phyloP scores from a whole-genome alignment of 2,888 invertebrate genomes.

The Heteromyza rotundicornis region DNA sequence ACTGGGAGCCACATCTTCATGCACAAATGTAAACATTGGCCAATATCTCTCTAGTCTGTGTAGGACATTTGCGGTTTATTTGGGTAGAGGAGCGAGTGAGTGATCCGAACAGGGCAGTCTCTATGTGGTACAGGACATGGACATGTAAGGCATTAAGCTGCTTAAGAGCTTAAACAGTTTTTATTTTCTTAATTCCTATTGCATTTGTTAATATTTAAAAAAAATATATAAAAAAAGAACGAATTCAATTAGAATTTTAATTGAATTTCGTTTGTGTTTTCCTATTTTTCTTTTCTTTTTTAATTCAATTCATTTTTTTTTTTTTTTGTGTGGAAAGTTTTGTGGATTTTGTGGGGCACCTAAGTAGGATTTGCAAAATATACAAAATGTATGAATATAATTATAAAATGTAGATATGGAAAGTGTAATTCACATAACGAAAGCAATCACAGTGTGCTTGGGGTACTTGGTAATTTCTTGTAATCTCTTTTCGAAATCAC shows the following conservation, averaged over 20 bases:
- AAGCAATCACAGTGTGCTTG: too few relatives aligned
- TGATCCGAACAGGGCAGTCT: neutral
- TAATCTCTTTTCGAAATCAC: too few relatives aligned
- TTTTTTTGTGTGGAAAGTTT: too few relatives aligned
- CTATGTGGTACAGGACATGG: neutral
- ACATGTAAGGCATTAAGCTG: constrained; percentile 14
- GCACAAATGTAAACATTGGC: neutral
- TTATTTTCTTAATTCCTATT: neutral
- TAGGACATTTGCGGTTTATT: neutral
- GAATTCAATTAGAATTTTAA: constrained; percentile 24
- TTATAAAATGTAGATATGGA: too few relatives aligned
- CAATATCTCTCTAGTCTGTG: neutral
- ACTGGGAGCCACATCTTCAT: neutral
- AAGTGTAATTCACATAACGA: too few relatives aligned
- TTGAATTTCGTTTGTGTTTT: constrained; percentile 14
- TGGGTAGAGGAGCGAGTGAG: neutral
- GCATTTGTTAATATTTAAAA: constrained; percentile 7
- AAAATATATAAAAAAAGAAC: too few relatives aligned
- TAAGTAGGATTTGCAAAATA: too few relatives aligned
- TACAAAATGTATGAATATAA: too few relatives aligned
- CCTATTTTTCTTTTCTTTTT: too few relatives aligned
- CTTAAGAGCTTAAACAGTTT: constrained; percentile 20
- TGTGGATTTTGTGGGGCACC: too few relatives aligned
- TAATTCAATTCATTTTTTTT: too few relatives aligned
- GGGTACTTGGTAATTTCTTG: too few relatives aligned